A percentile compares a stretch with the other conserved stretches of the same genome.
These are phyloP conservation scores for Sardinella longiceps DNA, from an alignment of 2,797 vertebrate genomes.

Conservation along the genomic window DNA sequence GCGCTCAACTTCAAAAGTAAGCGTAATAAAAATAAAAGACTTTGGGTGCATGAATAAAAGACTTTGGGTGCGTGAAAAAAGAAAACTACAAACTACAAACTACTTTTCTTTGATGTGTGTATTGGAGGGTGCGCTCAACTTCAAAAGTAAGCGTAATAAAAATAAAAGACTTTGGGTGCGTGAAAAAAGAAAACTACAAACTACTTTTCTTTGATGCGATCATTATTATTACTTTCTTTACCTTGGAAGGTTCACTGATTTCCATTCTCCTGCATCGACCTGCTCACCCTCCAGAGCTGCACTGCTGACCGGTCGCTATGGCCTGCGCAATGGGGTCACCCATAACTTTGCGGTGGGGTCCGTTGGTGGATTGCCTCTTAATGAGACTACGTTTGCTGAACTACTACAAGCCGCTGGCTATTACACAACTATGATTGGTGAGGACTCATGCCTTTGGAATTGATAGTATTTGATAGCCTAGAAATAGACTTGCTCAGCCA, in stretches of 20 bases:
- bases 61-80: too few relatives aligned
- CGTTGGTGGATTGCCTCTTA: conserved; percentile 86
- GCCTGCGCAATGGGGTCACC: conserved; percentile 89
- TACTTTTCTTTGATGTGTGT: too few relatives aligned
- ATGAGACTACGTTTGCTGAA: conserved; percentile 88
- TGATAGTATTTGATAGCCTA: not conserved
- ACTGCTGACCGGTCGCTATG: conserved; percentile 90
- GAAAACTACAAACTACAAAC: too few relatives aligned
- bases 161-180: too few relatives aligned
- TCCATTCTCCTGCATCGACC: conserved; percentile 92
- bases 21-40: too few relatives aligned
- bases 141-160: too few relatives aligned
- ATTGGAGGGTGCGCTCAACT: too few relatives aligned
- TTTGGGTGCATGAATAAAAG: too few relatives aligned
- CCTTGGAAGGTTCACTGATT: conserved; percentile 85
- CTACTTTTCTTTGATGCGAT: not conserved
- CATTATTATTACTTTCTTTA: not conserved
- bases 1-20: too few relatives aligned
- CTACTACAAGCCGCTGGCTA: conserved; percentile 84
- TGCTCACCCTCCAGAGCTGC: conserved; percentile 94
- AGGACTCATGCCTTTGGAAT: conserved; percentile 10
- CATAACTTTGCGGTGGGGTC: conserved; percentile 90
- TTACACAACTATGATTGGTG: conserved; percentile 86
- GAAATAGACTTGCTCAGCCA: too few relatives aligned
- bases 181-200: too few relatives aligned